phyloP scores from a whole-genome alignment of 2,888 invertebrate species.

The Patella pellucida region DNA sequence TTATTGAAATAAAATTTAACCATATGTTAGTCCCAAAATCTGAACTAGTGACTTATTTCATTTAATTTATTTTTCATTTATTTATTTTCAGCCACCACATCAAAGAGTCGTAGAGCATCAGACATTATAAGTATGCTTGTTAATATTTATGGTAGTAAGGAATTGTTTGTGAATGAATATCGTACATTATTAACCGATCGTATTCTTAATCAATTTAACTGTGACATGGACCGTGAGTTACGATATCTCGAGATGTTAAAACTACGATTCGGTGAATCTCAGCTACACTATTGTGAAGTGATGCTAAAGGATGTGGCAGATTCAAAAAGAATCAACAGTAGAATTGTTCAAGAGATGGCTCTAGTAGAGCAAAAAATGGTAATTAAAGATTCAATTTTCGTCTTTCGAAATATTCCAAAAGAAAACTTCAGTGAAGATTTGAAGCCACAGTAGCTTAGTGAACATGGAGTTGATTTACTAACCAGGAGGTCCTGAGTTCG shows the following conservation, averaged over 20 bases:
- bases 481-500: too few species aligned
- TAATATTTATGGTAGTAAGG: slow-evolving; percentile 98
- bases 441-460: too few species aligned
- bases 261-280: slow-evolving; percentile 92
- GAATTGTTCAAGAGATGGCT: slow-evolving; percentile 64
- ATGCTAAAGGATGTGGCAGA: slow-evolving; percentile 98
- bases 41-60: background rate
- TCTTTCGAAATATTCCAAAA: too few species aligned
- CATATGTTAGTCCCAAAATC: too few species aligned
- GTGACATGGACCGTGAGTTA: slow-evolving; percentile 78
- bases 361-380: slow-evolving; percentile 43
- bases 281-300: slow-evolving; percentile 96
- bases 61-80: background rate
- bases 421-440: too few species aligned
- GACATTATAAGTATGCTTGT: slow-evolving; percentile 99
- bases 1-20: too few species aligned
- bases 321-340: slow-evolving; percentile 90
- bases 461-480: too few species aligned
- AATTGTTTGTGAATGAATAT: slow-evolving; percentile 98
- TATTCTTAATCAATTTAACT: slow-evolving; percentile 78
- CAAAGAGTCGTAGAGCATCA: slow-evolving; percentile 77
- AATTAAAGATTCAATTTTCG: background rate
- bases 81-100: slow-evolving; percentile 74
- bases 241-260: slow-evolving; percentile 93
- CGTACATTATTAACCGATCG: slow-evolving; percentile 90